Evolutionary conservation across 2,797 vertebrate genomes (phyloP).

Genomic region (Acanthiza pusilla): DNA sequence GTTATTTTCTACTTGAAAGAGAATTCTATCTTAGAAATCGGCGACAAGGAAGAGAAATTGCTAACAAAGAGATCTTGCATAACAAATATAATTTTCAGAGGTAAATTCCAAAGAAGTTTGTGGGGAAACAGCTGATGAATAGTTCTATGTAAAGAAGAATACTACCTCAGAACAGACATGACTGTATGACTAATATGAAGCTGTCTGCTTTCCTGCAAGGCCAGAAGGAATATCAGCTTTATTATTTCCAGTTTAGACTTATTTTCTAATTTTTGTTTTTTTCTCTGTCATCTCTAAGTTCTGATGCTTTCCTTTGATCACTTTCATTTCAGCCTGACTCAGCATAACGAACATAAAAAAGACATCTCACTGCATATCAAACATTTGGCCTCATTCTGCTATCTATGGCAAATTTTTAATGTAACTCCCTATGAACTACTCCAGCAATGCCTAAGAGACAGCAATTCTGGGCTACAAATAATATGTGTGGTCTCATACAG

Average conservation of each 20-base stretch:
- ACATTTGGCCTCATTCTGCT: neutral
- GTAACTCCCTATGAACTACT: neutral
- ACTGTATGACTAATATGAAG: neutral
- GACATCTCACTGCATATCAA: neutral
- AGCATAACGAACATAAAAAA: neutral
- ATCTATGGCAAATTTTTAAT: neutral
- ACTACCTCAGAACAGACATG: neutral
- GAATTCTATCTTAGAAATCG: neutral
- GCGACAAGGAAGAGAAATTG: neutral
- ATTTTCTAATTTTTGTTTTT: neutral
- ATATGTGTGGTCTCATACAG: neutral
- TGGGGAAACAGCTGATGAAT: neutral
- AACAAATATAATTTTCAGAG: neutral
- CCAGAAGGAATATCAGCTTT: neutral
- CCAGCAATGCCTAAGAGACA: neutral
- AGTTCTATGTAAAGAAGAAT: neutral
- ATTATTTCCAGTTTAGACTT: neutral
- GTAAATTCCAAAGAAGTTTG: neutral
- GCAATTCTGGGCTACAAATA: neutral
- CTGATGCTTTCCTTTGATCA: neutral
- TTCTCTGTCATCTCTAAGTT: neutral
- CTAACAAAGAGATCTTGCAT: neutral
- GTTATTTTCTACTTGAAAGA: neutral
- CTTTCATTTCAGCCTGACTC: neutral
- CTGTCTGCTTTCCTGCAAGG: neutral